phyloP scores from a whole-genome alignment of 2,113 vertebrate species.

The Tenrec ecaudatus region DNA sequence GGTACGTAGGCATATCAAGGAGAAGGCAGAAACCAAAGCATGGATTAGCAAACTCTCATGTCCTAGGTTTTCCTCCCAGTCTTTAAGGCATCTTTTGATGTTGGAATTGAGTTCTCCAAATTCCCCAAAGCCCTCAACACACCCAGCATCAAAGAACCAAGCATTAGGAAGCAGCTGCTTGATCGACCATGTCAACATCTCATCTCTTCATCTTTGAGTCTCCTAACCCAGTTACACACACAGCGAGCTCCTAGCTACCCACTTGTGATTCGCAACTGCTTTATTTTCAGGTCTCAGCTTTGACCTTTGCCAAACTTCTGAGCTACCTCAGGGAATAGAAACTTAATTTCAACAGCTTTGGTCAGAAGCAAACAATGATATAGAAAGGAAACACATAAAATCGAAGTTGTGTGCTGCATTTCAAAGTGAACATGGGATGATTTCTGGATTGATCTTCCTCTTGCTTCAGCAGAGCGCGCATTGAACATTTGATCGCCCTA shows the following conservation, averaged over 20 bases:
- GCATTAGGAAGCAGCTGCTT: not conserved
- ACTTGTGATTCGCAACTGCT: not conserved
- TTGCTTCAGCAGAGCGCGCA: not conserved
- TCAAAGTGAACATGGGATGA: not conserved
- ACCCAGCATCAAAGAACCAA: too few species aligned
- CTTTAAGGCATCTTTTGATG: not conserved
- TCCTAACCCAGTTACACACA: rapidly evolving
- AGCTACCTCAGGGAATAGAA: constrained; percentile 45
- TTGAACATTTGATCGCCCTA: not conserved
- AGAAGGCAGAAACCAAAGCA: not conserved
- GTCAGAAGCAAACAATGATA: constrained; percentile 7
- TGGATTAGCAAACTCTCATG: rapidly evolving
- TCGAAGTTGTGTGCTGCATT: rapidly evolving
- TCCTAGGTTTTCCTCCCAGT: not conserved
- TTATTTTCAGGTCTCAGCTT: not conserved
- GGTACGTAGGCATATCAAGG: not conserved
- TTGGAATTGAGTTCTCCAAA: not conserved
- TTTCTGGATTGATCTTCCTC: not conserved
- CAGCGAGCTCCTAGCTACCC: too few species aligned
- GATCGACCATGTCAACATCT: rapidly evolving
- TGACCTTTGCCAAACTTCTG: constrained; percentile 48
- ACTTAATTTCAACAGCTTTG: constrained; percentile 11
- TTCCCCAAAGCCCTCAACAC: not conserved
- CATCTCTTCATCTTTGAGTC: not conserved
- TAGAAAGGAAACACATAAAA: not conserved